phyloP scores from a whole-genome alignment of 2,888 invertebrate genomes.

The Amphipyra berbera region DNA sequence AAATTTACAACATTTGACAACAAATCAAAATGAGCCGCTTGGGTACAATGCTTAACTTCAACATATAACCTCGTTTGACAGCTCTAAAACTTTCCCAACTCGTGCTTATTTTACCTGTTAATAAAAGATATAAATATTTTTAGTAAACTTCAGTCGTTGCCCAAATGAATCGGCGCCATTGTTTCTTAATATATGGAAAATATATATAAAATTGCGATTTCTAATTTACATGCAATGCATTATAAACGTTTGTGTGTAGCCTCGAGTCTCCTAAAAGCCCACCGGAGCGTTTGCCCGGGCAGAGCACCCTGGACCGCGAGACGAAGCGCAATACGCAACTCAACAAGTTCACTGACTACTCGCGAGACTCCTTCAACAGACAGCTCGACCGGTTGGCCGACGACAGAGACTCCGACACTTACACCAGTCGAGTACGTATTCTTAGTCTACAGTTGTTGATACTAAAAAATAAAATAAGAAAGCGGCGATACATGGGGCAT shows the following conservation, averaged over 20 bases:
- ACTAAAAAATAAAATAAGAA: constrained; percentile 5
- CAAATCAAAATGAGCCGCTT: too few relatives aligned
- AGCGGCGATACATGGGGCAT: background rate
- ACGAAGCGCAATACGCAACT: constrained; percentile 91
- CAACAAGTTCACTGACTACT: constrained; percentile 88
- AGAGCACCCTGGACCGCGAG: constrained; percentile 89
- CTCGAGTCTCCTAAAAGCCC: constrained; percentile 93
- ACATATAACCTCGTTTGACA: too few relatives aligned
- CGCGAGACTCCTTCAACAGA: constrained; percentile 82
- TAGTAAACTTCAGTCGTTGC: too few relatives aligned
- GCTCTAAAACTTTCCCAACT: too few relatives aligned
- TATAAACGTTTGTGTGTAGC: constrained; percentile 74
- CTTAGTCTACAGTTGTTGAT: constrained; percentile 9
- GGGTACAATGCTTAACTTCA: too few relatives aligned
- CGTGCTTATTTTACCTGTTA: too few relatives aligned
- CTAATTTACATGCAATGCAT: constrained; percentile 49
- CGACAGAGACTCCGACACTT: constrained; percentile 82
- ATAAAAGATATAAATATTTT: too few relatives aligned
- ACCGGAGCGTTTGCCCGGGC: constrained; percentile 89
- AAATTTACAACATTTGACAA: too few relatives aligned
- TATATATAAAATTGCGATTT: background rate
- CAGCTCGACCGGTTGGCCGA: constrained; percentile 85
- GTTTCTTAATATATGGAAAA: too few relatives aligned
- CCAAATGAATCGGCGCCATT: too few relatives aligned
- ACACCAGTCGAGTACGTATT: constrained; percentile 79